Conservation (phyloP, 2,888 invertebrate genomes). For the Dryococelus australis region DNA sequence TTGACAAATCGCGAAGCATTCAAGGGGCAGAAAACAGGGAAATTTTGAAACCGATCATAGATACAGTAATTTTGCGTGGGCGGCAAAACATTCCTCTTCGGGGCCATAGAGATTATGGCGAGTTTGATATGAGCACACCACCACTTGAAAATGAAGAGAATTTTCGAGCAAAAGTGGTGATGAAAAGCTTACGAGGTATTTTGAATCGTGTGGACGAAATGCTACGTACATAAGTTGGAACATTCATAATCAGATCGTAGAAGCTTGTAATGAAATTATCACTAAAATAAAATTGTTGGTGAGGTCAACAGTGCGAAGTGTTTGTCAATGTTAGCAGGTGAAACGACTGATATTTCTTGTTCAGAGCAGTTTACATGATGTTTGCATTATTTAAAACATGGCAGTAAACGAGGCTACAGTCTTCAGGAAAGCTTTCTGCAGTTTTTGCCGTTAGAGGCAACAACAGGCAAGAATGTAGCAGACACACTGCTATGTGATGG, state of each 20-base stretch:
- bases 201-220: not conserved
- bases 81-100: not conserved
- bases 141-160: not conserved
- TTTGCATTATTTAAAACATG: not conserved
- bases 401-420: not conserved
- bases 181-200: not conserved
- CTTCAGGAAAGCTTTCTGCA: slow-evolving; percentile 7
- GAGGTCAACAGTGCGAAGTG: not conserved
- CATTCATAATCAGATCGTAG: slow-evolving; percentile 10
- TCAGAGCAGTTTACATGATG: not conserved
- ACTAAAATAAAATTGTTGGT: not conserved
- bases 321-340: not conserved
- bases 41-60: not conserved
- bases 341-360: slow-evolving; percentile 17
- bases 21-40: not conserved
- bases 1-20: not conserved
- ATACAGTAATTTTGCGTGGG: not conserved
- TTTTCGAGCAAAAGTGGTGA: not conserved
- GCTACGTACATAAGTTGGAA: slow-evolving; percentile 17
- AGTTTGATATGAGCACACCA: not conserved
- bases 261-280: not conserved
- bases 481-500: not conserved
- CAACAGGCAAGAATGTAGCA: not conserved
- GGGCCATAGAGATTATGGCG: not conserved
- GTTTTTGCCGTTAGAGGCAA: not conserved